Conservation (phyloP, 2,797 vertebrate species). For the Chromobotia macracanthus region DNA sequence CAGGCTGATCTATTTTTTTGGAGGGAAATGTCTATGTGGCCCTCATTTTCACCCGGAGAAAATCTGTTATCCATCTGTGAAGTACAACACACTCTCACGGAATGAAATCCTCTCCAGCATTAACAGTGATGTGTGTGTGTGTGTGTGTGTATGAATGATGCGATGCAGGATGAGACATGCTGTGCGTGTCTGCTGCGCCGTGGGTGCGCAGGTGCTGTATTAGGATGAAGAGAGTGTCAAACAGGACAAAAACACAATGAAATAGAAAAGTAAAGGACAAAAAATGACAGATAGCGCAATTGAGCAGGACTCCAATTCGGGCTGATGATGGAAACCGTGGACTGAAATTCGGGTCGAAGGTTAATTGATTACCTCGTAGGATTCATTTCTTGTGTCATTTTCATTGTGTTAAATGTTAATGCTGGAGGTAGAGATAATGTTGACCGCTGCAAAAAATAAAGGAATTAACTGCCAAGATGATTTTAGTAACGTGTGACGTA, state of each 20-base stretch:
- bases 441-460: no score
- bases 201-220: conserved; percentile 34
- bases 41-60: conserved; percentile 23
- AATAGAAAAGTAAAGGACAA: conserved; percentile 29
- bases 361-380: not conserved
- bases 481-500: no score
- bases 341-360: not conserved
- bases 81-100: conserved; percentile 33
- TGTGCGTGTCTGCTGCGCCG: conserved; percentile 11
- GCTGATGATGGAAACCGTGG: not conserved
- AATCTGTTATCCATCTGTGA: conserved; percentile 30
- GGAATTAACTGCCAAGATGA: no score
- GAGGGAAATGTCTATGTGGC: no score
- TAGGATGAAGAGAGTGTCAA: conserved; percentile 38
- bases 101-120: conserved; percentile 39
- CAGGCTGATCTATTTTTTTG: no score
- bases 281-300: conserved; percentile 16
- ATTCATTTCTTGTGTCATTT: no score
- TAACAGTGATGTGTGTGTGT: conserved; percentile 30
- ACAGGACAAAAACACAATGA: conserved; percentile 23
- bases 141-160: not conserved
- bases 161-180: no score
- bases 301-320: not conserved
- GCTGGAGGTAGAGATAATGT: no score
- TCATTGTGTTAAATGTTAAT: no score